phyloP scores from a whole-genome alignment of 2,113 vertebrate genomes.

The Xyliphius kryptos region DNA sequence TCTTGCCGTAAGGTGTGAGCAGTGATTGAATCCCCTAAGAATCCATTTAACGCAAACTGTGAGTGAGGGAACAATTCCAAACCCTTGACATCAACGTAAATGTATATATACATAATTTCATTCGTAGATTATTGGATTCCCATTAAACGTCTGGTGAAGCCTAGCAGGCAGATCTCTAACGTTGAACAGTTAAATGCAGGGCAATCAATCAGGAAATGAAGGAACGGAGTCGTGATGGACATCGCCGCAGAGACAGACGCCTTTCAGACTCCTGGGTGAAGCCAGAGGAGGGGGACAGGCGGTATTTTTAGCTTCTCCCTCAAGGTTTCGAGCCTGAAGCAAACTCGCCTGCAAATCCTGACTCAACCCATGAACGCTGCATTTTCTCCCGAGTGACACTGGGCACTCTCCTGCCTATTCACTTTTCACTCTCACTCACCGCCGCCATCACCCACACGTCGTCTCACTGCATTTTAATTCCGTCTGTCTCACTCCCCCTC shows the following conservation, averaged over 20 bases:
- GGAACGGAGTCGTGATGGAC: neutral
- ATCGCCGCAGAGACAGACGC: constrained; percentile 31
- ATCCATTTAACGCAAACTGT: too few relatives aligned
- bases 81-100: neutral
- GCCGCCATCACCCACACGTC: neutral
- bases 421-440: neutral
- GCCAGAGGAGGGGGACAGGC: constrained; percentile 18
- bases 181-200: neutral
- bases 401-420: constrained; percentile 6
- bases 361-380: neutral
- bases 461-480: constrained; percentile 1
- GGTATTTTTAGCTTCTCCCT: constrained; percentile 46
- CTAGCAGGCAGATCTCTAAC: too few relatives aligned
- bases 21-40: too few relatives aligned
- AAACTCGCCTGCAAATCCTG: neutral
- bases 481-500: constrained; percentile 8
- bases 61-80: neutral
- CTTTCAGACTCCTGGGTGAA: constrained; percentile 25
- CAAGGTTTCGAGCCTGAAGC: constrained; percentile 36
- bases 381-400: constrained; percentile 17
- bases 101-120: too few relatives aligned
- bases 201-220: constrained; percentile 1
- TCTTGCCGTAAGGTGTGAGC: too few relatives aligned
- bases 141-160: too few relatives aligned
- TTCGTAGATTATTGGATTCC: too few relatives aligned